phyloP scores from a whole-genome alignment of 2,888 invertebrate genomes.

The Habroteleia sp. region DNA sequence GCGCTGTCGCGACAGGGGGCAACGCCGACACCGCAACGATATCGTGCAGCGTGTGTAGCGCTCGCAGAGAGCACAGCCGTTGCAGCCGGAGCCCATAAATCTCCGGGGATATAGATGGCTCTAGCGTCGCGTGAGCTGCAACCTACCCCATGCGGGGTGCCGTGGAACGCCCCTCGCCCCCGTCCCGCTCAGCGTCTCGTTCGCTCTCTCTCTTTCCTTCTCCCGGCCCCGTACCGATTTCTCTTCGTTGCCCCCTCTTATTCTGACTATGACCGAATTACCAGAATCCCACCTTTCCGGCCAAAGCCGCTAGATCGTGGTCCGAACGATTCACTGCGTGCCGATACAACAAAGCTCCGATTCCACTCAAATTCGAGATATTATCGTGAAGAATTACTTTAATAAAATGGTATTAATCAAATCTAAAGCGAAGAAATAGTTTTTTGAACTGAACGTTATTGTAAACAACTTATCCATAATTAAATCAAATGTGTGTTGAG shows the following conservation, averaged over 20 bases:
- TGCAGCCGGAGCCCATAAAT: constrained; percentile 80
- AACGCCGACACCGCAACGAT: constrained; percentile 72
- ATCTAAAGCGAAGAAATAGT: too few relatives aligned
- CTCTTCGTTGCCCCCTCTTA: constrained; percentile 25
- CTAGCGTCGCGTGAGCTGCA: constrained; percentile 80
- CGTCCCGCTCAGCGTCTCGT: constrained; percentile 43
- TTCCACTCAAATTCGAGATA: constrained; percentile 45
- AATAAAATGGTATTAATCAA: too few relatives aligned
- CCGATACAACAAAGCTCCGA: constrained; percentile 44
- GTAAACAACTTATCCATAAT: too few relatives aligned
- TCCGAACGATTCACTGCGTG: constrained; percentile 45
- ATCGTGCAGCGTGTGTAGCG: constrained; percentile 75
- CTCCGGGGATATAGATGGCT: constrained; percentile 81
- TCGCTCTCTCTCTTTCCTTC: constrained; percentile 28
- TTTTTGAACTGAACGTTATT: too few relatives aligned
- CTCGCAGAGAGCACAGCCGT: constrained; percentile 78
- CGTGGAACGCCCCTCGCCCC: constrained; percentile 76
- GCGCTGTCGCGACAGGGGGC: constrained; percentile 79
- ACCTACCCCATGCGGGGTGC: constrained; percentile 81
- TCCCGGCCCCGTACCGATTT: constrained; percentile 57
- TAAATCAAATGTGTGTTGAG: too few relatives aligned
- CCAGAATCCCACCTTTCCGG: constrained; percentile 75
- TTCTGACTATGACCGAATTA: constrained; percentile 74
- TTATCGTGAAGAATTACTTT: constrained; percentile 51
- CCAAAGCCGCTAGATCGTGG: constrained; percentile 65